Evolutionary conservation across 2,797 vertebrate genomes (phyloP).

Genomic region (Acanthurus leucopareius): DNA sequence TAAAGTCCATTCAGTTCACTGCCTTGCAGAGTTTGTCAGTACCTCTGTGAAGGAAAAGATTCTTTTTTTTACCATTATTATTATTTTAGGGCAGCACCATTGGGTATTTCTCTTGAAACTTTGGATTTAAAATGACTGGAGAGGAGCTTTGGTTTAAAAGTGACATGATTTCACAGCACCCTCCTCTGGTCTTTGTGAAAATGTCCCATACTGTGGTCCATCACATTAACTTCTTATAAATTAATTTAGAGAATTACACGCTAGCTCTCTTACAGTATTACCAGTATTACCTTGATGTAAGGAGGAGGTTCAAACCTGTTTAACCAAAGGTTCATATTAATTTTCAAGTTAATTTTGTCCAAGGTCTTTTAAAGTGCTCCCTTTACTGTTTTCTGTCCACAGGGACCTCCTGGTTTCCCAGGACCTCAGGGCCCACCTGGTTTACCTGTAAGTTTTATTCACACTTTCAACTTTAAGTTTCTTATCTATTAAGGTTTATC

Average conservation of each 20-base stretch:
- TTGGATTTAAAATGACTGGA: constrained; percentile 36
- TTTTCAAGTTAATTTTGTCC: constrained; percentile 8
- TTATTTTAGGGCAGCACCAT: no score
- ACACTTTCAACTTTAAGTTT: not conserved
- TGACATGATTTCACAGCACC: constrained; percentile 63
- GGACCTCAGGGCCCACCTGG: constrained; percentile 78
- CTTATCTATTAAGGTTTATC: no score
- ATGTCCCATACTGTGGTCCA: not conserved
- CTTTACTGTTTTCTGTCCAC: constrained; percentile 47
- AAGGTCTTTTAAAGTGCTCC: constrained; percentile 11
- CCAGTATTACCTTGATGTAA: not conserved
- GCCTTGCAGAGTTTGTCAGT: no score
- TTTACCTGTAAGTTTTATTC: constrained; percentile 67
- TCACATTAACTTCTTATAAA: not conserved
- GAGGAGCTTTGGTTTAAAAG: constrained; percentile 11
- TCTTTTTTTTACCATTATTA: no score
- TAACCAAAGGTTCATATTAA: not conserved
- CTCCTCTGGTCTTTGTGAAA: constrained; percentile 56
- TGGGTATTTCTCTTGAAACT: not conserved
- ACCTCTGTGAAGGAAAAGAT: no score
- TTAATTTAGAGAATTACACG: constrained; percentile 12
- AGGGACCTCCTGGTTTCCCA: constrained; percentile 82
- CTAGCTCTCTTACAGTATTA: not conserved
- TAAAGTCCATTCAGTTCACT: no score
- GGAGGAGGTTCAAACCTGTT: constrained; percentile 9